Conservation (phyloP, 2,113 vertebrate genomes). For the Rhea pennata region DNA sequence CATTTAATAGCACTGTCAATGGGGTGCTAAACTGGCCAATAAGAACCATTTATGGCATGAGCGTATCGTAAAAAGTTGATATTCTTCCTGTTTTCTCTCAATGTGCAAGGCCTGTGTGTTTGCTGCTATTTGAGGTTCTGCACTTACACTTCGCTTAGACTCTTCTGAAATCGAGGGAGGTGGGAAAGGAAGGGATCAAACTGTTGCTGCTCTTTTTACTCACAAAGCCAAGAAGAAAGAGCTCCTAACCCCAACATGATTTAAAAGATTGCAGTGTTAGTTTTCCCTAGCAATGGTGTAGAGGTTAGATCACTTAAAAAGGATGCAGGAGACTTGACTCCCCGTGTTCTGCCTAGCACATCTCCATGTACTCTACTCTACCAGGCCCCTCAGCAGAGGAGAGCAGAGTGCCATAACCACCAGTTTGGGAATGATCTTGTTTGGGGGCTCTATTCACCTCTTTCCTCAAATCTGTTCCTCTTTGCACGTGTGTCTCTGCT, state of each 20-base stretch:
- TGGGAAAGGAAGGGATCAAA: neutral
- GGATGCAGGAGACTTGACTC: neutral
- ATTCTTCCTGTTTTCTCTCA: neutral
- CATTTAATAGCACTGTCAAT: neutral
- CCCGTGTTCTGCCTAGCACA: neutral
- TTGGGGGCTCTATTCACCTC: neutral
- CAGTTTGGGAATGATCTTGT: neutral
- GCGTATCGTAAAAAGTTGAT: neutral
- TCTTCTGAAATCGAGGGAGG: neutral
- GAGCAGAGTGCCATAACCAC: neutral
- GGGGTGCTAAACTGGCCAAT: neutral
- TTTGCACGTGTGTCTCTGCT: neutral
- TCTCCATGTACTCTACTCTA: neutral
- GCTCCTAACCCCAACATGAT: neutral
- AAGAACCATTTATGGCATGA: neutral
- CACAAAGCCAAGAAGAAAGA: neutral
- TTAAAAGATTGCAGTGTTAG: neutral
- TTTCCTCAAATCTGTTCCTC: neutral
- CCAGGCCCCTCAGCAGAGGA: neutral
- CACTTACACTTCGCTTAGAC: too few relatives aligned
- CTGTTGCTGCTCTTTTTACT: neutral
- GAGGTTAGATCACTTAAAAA: neutral
- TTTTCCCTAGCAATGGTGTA: neutral
- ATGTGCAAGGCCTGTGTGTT: neutral
- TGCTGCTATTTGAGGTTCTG: neutral